Percentiles rank a stretch among this genome's conserved stretches.
phyloP scores from a whole-genome alignment of 2,797 vertebrate species.

The Squalus acanthias region DNA sequence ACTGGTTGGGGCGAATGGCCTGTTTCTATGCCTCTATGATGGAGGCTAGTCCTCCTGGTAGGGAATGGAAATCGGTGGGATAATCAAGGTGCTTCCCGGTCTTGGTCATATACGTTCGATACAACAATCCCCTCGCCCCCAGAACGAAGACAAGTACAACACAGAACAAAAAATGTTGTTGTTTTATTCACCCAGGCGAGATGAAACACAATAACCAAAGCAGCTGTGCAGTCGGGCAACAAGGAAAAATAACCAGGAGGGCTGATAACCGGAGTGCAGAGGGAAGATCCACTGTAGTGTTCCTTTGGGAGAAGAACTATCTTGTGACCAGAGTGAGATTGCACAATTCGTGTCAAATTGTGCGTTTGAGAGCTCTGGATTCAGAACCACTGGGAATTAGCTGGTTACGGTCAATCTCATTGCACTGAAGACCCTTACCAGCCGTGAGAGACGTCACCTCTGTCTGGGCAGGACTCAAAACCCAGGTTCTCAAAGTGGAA shows the following conservation, averaged over 20 bases:
- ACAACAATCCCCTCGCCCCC: background rate
- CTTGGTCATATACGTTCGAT: background rate
- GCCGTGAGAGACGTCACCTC: too few species aligned
- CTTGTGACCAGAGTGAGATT: too few species aligned
- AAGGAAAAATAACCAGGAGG: too few species aligned
- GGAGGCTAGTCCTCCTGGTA: background rate
- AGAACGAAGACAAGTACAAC: background rate
- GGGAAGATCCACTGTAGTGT: too few species aligned
- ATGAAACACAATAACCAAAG: too few species aligned
- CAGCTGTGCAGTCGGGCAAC: too few species aligned
- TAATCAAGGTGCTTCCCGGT: background rate
- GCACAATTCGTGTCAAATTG: too few species aligned
- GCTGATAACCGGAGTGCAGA: too few species aligned
- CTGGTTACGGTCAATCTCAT: background rate
- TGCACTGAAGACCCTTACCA: background rate
- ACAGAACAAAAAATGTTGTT: background rate
- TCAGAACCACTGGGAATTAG: background rate
- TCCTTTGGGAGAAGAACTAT: too few species aligned
- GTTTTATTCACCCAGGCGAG: background rate
- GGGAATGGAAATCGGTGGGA: background rate
- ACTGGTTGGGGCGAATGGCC: background rate
- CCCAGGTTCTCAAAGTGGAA: background rate
- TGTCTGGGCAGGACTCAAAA: background rate
- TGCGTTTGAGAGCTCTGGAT: too few species aligned
- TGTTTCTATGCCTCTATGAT: background rate